Conservation (phyloP, 2,113 vertebrate genomes). For the Xenopus borealis region DNA sequence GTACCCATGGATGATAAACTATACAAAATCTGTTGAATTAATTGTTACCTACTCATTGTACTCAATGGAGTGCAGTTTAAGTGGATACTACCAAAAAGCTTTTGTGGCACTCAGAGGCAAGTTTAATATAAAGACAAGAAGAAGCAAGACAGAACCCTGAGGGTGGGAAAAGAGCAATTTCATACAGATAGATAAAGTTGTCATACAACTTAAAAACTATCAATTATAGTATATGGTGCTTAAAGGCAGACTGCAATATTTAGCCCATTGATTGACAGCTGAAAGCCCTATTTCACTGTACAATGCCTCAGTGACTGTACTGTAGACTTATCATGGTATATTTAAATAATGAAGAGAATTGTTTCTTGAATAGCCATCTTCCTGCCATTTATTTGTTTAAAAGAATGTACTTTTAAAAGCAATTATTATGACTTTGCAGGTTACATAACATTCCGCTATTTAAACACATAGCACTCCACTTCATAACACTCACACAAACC, state of each 20-base stretch:
- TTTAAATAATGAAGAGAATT: slow-evolving; percentile 16
- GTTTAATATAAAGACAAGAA: slow-evolving; percentile 40
- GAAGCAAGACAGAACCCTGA: slow-evolving; percentile 40
- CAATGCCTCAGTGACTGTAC: slow-evolving; percentile 22
- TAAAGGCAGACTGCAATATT: slow-evolving; percentile 38
- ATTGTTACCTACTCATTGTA: too few species aligned
- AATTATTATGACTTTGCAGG: too few species aligned
- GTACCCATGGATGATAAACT: too few species aligned
- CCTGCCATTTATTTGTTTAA: too few species aligned
- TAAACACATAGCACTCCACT: too few species aligned
- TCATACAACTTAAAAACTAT: slow-evolving; percentile 37
- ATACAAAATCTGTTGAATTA: too few species aligned
- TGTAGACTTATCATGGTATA: slow-evolving; percentile 12
- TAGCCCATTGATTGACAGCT: slow-evolving; percentile 35
- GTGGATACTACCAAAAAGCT: not conserved
- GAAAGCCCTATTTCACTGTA: slow-evolving; percentile 24
- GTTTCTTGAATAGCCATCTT: not conserved
- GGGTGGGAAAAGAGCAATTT: slow-evolving; percentile 45
- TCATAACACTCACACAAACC: too few species aligned
- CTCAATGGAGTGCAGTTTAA: too few species aligned
- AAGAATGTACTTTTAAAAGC: too few species aligned
- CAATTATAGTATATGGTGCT: slow-evolving; percentile 41
- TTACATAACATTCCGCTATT: too few species aligned
- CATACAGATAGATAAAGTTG: slow-evolving; percentile 44
- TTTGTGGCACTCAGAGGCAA: slow-evolving; percentile 17